phyloP scores from a whole-genome alignment of 2,888 invertebrate species.

The Axea sp. region DNA sequence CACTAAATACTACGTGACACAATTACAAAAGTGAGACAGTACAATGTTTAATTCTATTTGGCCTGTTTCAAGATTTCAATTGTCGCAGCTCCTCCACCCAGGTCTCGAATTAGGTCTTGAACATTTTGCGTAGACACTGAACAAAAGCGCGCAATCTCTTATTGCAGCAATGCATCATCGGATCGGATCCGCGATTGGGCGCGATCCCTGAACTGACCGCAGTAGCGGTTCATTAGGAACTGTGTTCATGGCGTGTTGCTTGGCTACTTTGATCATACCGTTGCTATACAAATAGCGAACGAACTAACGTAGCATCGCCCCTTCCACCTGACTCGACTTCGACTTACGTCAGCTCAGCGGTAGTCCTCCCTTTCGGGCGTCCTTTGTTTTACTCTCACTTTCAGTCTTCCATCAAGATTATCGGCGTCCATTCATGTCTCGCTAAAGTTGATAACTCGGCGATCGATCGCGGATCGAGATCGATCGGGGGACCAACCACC shows the following conservation, averaged over 20 bases:
- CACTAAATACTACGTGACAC: no score
- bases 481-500: conserved; percentile 32
- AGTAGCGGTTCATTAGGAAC: conserved; percentile 70
- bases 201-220: conserved; percentile 62
- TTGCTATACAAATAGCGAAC: conserved; percentile 39
- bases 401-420: conserved; percentile 54
- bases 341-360: conserved; percentile 46
- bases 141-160: neutral
- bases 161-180: conserved; percentile 14
- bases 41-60: no score
- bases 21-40: no score
- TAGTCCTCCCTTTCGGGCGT: conserved; percentile 40
- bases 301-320: conserved; percentile 40
- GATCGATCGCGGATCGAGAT: conserved; percentile 15
- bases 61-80: no score
- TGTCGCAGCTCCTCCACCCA: neutral
- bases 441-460: neutral
- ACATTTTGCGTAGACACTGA: neutral
- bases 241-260: conserved; percentile 76
- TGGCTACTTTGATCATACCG: conserved; percentile 71
- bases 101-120: conserved; percentile 8
- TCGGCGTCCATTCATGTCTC: conserved; percentile 22
- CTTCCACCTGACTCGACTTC: conserved; percentile 38
- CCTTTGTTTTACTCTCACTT: conserved; percentile 53
- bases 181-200: neutral